Percentiles rank a stretch among this genome's conserved stretches.
Conservation (phyloP, 2,888 invertebrate genomes). For the Byasa hedistus region DNA sequence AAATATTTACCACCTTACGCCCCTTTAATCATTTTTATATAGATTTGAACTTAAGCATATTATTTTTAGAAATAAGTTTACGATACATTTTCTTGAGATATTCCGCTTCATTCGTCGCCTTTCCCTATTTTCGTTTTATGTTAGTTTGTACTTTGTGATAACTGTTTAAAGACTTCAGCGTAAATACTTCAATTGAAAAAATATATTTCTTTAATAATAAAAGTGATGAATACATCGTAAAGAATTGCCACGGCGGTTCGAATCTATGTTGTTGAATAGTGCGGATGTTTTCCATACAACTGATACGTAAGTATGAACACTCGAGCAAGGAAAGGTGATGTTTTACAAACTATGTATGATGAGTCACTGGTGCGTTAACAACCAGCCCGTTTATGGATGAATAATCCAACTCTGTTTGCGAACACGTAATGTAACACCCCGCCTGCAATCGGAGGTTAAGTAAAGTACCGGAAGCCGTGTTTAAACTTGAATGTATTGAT, state of each 20-base stretch:
- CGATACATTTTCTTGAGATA: neutral
- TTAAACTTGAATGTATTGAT: neutral
- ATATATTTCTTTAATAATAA: too few species aligned
- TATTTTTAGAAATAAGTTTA: neutral
- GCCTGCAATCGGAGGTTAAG: slow-evolving; percentile 8
- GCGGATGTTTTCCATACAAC: slow-evolving; percentile 4
- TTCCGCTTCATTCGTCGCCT: neutral
- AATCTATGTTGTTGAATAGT: slow-evolving; percentile 11
- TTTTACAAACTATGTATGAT: slow-evolving; percentile 16
- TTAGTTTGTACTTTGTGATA: neutral
- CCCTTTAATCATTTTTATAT: too few species aligned
- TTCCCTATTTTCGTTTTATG: neutral
- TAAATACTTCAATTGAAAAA: too few species aligned
- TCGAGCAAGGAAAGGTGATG: slow-evolving; percentile 19
- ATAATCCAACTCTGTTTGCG: slow-evolving; percentile 13
- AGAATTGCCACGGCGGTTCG: neutral
- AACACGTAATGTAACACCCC: slow-evolving; percentile 9
- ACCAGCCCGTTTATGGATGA: slow-evolving; percentile 18
- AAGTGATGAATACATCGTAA: neutral
- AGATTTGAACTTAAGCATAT: too few species aligned
- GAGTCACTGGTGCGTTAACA: slow-evolving; percentile 21
- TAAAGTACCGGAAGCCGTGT: slow-evolving; percentile 21
- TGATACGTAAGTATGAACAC: neutral
- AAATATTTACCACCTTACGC: too few species aligned
- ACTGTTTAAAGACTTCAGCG: neutral